A percentile compares a stretch with the other conserved stretches of the same genome.
Conservation (phyloP, 1,140 invertebrate genomes). For the Bombus superbus region DNA sequence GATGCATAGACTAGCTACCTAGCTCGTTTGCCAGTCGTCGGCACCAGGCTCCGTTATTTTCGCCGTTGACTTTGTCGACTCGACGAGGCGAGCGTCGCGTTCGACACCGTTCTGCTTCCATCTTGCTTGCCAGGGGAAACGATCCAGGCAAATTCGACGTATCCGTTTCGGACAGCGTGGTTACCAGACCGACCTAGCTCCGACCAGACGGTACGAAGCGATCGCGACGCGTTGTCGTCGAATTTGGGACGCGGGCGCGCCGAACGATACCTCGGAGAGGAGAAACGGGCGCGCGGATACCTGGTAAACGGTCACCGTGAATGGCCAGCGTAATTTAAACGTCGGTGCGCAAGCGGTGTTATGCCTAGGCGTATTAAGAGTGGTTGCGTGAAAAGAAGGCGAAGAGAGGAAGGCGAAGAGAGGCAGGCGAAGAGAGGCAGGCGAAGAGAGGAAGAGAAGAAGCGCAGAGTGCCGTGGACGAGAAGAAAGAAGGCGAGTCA, state of each 20-base stretch:
- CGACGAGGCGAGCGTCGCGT: slow-evolving; percentile 7
- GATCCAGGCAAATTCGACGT: not conserved
- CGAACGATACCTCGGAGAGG: no score
- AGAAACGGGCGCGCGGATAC: not conserved
- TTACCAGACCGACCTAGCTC: no score
- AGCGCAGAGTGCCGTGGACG: not conserved
- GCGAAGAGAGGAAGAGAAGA: not conserved
- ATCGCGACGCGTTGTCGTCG: not conserved
- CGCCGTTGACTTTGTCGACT: slow-evolving; percentile 33
- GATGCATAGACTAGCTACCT: no score
- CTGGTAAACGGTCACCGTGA: not conserved
- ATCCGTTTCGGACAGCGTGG: no score
- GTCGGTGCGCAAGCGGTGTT: not conserved
- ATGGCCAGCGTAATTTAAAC: not conserved
- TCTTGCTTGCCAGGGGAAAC: not conserved
- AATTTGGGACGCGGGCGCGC: not conserved
- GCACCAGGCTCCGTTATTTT: slow-evolving; percentile 37
- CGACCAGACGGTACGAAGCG: no score
- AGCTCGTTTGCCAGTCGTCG: not conserved
- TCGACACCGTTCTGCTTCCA: not conserved
- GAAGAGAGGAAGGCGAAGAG: not conserved
- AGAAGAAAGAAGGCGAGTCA: slow-evolving; percentile 45
- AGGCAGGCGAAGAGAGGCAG: not conserved
- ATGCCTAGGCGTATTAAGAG: not conserved
- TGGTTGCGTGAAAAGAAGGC: slow-evolving; percentile 1